Conservation (phyloP, 2,888 invertebrate species). For the Phaonia tiefii region DNA sequence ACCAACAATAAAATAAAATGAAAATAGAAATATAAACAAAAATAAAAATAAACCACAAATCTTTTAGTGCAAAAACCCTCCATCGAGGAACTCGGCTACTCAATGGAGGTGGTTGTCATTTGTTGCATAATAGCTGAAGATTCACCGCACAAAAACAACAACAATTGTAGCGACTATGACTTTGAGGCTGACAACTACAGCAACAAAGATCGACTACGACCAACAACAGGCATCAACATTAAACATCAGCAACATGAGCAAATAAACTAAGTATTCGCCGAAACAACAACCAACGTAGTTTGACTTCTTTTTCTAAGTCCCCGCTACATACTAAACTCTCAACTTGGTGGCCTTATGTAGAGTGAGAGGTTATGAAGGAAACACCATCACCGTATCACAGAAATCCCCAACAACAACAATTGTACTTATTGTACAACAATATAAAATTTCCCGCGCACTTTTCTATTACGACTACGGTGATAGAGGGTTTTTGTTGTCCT, state of each 20-base stretch:
- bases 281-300: slow-evolving; percentile 49
- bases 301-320: slow-evolving; percentile 49
- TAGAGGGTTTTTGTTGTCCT: slow-evolving; percentile 37
- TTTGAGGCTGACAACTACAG: slow-evolving; percentile 59
- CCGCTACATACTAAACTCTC: slow-evolving; percentile 26
- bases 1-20: slow-evolving; percentile 31
- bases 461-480: slow-evolving; percentile 45
- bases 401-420: slow-evolving; percentile 8
- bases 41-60: slow-evolving; percentile 48
- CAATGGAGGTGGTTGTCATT: slow-evolving; percentile 9
- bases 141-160: slow-evolving; percentile 38
- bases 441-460: slow-evolving; percentile 76
- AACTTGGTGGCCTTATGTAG: slow-evolving; percentile 19
- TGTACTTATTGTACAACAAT: background rate
- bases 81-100: too few species aligned
- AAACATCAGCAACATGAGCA: slow-evolving; percentile 27
- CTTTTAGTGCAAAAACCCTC: slow-evolving; percentile 26
- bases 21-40: slow-evolving; percentile 1
- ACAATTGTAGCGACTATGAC: slow-evolving; percentile 58
- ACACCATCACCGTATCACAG: slow-evolving; percentile 1
- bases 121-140: slow-evolving; percentile 55
- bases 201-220: slow-evolving; percentile 27
- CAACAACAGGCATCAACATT: slow-evolving; percentile 6
- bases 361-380: slow-evolving; percentile 44
- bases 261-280: slow-evolving; percentile 17